Base-by-base conservation (phyloP, 2,888 invertebrate genomes). In the Tipula unca region DNA sequence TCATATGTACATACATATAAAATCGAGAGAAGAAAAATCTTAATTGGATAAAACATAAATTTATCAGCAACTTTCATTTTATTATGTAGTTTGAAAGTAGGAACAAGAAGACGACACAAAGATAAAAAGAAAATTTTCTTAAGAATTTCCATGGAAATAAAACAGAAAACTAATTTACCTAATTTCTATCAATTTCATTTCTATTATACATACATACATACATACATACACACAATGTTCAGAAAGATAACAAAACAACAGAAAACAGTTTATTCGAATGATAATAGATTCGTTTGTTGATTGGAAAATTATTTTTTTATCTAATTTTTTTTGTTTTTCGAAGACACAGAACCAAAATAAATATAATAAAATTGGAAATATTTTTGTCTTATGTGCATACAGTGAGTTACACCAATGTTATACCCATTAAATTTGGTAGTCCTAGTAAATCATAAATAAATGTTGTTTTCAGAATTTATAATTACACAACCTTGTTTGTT, bases 31-130 rank as follows among this genome's bases (percentile, higher is more conserved):
- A 69, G 69, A 25, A 69, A 69, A 69, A 69, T 69, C 69, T 69
- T 25, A 69, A 69, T 69, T 69, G 25, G 69, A 69, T 69, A 69
- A 69, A 69, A 69, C 25, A 69, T 69, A 69, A 69, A 69, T 69
- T 69, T 69, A 69, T 69, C 69, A 69, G 69, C 69, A 69, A 69
- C 25, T 69, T 69, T 69, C 69, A 69, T 69, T 69, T 69, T 69
- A 69, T 69, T 69, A 25, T 32, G 6, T 69, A 69, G 69, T 69
- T 69, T 69, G 69, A 69, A 69, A 69, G 10, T 1, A 48, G 6
- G 48, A 48, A n/a, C 8, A 17, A 48, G 48, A 25, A 69, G 69
- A 69, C 6, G 25, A 69, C 1, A 10, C 2, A 3, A 48, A 39
- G 1, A 10, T 13, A 39, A 2, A 54, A 54, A n/a, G 17, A 17